Evolutionary conservation across 1,140 invertebrate genomes (phyloP).

Genomic region (Drosophila ananassae): DNA sequence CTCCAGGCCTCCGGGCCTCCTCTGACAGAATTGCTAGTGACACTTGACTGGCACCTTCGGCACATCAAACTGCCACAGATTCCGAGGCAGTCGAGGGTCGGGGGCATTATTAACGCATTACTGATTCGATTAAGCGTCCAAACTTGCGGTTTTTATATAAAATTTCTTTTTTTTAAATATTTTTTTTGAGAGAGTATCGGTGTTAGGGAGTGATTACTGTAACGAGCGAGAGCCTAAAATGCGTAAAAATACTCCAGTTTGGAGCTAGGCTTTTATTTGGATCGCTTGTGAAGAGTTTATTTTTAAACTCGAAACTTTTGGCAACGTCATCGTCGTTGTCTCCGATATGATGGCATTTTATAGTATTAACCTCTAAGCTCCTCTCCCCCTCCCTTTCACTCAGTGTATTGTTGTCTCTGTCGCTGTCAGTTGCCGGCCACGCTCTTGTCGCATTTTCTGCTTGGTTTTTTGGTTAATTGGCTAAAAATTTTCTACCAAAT

Average conservation of each 20-base stretch:
- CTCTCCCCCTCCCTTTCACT: slow-evolving; percentile 19
- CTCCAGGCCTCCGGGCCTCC: not conserved
- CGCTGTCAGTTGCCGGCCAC: slow-evolving; percentile 30
- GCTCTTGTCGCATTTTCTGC: slow-evolving; percentile 74
- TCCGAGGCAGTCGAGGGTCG: not conserved
- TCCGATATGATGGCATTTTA: slow-evolving; percentile 70
- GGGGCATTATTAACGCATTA: slow-evolving; percentile 76
- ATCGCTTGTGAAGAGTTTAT: slow-evolving; percentile 32
- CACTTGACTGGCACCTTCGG: slow-evolving; percentile 67
- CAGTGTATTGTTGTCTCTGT: not conserved
- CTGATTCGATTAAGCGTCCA: slow-evolving; percentile 72
- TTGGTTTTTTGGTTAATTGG: slow-evolving; percentile 83
- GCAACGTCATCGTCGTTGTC: slow-evolving; percentile 65
- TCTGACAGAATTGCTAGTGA: slow-evolving; percentile 73
- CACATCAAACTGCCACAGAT: slow-evolving; percentile 22
- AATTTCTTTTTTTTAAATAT: too few species aligned
- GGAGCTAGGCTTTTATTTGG: slow-evolving; percentile 21
- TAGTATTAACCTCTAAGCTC: slow-evolving; percentile 74
- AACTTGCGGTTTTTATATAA: slow-evolving; percentile 54
- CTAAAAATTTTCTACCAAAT: slow-evolving; percentile 84
- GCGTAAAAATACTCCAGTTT: slow-evolving; percentile 33
- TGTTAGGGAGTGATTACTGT: not conserved
- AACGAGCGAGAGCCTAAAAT: slow-evolving; percentile 18
- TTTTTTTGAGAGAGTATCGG: slow-evolving; percentile 16
- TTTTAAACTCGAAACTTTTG: slow-evolving; percentile 30